Evolutionary conservation across 1,140 invertebrate species (phyloP), one percentile per base, ranked within the genome.

Genomic region (Helicoverpa zea): DNA sequence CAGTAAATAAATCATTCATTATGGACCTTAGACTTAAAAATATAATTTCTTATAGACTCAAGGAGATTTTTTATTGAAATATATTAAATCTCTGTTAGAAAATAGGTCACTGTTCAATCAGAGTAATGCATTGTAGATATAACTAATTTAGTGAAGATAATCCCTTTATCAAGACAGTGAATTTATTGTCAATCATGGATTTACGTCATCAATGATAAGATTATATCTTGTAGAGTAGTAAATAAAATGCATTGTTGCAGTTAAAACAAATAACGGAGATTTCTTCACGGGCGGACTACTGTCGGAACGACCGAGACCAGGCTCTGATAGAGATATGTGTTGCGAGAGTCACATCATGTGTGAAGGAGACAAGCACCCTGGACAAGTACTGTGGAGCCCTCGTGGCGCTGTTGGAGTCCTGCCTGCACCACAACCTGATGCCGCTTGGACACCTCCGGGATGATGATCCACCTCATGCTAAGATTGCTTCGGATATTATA

Each of bases 271-370:
- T 99, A 86, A 96, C 97, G 85, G 96, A 97, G 79, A 98, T 98
- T 81, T 97, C 97, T 61, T 98, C 97, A 78, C 96, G 97, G 74
- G 96, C 97, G 9, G 97, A 98, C 86, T 99, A 98, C 90, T 96
- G 97, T 2, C 96, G 97, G 75, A 98, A 98, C 95, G 97, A 98
- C 89, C 98, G 98, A 95, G 98, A 98, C 94, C 98, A 99, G 94
- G 98, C 98, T 89, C 97, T 99, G 68, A 98, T 99, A 80, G 98
- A 99, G 95, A 99, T 99, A 86, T 98, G 98, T 94, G 97, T 99
- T 47, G 98, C 98, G 1, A 95, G 98, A 78, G 97, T 98, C 10
- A 98, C 98, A 30, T 98, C 98, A 80, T 98, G 98, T 85, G 97
- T 99, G 64, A 98, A 98, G 84, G 98, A 99, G 94, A 98, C 98